These are phyloP conservation scores for Luehdorfia chinensis DNA, from an alignment of 1,140 invertebrate species.

Conservation along the genomic window DNA sequence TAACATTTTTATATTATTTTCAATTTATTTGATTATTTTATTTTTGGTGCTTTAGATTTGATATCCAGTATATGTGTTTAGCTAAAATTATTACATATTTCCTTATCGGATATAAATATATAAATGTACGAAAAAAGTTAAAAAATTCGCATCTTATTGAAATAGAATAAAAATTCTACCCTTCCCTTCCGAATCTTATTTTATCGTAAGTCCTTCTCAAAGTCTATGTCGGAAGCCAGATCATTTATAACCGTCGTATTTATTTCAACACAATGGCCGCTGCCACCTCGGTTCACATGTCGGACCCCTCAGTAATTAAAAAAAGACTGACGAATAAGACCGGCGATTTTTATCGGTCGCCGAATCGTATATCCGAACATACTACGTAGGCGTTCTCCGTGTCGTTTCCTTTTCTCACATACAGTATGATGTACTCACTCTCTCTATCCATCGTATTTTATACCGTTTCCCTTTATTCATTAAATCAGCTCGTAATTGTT, in stretches of 20 bases:
- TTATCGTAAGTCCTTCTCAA: conserved; percentile 55
- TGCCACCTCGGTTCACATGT: conserved; percentile 65
- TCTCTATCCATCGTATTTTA: conserved; percentile 32
- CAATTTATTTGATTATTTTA: too few species aligned
- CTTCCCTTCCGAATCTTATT: conserved; percentile 47
- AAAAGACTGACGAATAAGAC: conserved; percentile 74
- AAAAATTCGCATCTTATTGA: conserved; percentile 43
- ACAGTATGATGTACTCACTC: conserved; percentile 19
- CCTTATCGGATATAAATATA: too few species aligned
- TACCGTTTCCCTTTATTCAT: conserved; percentile 55
- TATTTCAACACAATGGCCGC: conserved; percentile 65
- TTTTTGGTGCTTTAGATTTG: too few species aligned
- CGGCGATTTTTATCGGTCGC: conserved; percentile 72
- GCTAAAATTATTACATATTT: too few species aligned
- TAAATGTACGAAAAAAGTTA: too few species aligned
- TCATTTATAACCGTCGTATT: conserved; percentile 69
- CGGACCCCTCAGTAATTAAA: conserved; percentile 72
- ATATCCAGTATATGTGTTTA: too few species aligned
- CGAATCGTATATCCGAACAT: conserved; percentile 65
- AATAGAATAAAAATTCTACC: conserved; percentile 39
- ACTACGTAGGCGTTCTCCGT: conserved; percentile 63
- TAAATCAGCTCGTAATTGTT: conserved; percentile 65
- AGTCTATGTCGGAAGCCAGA: conserved; percentile 51
- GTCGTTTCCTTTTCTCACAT: conserved; percentile 42
- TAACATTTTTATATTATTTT: too few species aligned